phyloP scores from a whole-genome alignment of 2,797 vertebrate species.

The Xenops minutus region DNA sequence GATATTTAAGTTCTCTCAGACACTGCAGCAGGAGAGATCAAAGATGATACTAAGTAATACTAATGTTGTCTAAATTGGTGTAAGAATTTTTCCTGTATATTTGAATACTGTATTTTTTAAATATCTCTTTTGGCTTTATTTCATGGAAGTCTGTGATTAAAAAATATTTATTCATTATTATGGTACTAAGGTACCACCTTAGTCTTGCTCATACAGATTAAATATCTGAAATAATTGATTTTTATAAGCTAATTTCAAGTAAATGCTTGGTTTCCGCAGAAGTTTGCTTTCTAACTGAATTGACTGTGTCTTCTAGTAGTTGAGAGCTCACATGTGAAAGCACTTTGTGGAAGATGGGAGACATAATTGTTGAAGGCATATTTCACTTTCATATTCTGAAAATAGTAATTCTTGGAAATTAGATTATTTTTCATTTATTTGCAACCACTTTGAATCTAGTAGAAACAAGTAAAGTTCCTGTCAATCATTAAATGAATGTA shows the following conservation, averaged over 20 bases:
- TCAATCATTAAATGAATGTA: not conserved
- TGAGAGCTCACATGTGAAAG: not conserved
- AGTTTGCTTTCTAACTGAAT: not conserved
- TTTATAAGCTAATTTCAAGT: not conserved
- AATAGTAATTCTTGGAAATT: not conserved
- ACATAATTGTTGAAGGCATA: not conserved
- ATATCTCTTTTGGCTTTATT: not conserved
- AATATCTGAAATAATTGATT: not conserved
- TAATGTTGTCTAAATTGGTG: not conserved
- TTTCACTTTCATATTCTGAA: not conserved
- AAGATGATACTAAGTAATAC: not conserved
- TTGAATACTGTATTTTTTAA: not conserved
- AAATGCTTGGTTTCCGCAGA: not conserved
- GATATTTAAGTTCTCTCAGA: not conserved
- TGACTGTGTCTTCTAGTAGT: not conserved
- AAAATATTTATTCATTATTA: not conserved
- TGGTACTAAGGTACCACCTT: not conserved
- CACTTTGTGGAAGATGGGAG: not conserved
- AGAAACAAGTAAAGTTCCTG: not conserved
- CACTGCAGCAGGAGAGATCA: not conserved
- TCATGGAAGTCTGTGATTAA: not conserved
- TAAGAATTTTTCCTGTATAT: not conserved
- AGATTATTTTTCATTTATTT: not conserved
- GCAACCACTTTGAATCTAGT: not conserved
- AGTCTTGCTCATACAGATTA: not conserved